These are phyloP conservation scores for Aporrectodea caliginosa DNA, from an alignment of 1,140 invertebrate species.

Conservation along the genomic window DNA sequence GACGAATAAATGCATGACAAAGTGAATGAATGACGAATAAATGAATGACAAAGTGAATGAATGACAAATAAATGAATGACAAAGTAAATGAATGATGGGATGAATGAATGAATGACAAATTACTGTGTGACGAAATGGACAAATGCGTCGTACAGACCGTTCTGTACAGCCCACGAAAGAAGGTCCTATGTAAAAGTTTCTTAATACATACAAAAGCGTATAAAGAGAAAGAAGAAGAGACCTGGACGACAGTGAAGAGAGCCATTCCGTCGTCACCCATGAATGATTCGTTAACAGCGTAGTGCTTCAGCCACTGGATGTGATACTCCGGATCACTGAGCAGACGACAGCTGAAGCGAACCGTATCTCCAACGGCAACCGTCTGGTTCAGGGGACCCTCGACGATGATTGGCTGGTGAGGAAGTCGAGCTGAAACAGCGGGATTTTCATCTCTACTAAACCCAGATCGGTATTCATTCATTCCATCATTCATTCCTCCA, in stretches of 20 bases:
- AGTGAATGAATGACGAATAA: too few species aligned
- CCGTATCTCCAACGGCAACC: slow-evolving; percentile 65
- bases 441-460: too few species aligned
- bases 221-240: neutral
- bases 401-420: slow-evolving; percentile 71
- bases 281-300: slow-evolving; percentile 53
- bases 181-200: too few species aligned
- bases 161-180: neutral
- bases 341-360: slow-evolving; percentile 69
- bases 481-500: too few species aligned
- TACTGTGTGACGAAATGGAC: too few species aligned
- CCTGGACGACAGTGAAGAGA: slow-evolving; percentile 45
- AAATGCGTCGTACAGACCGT: too few species aligned
- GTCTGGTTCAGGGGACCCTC: slow-evolving; percentile 67
- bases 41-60: too few species aligned
- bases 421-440: neutral
- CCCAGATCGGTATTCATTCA: too few species aligned
- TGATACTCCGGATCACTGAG: slow-evolving; percentile 61
- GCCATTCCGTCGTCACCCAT: slow-evolving; percentile 39
- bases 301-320: slow-evolving; percentile 58
- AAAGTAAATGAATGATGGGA: too few species aligned
- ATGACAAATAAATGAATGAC: too few species aligned
- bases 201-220: neutral
- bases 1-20: too few species aligned
- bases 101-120: too few species aligned